phyloP scores from a whole-genome alignment of 30 jellyfish, hydroid and myxozoan species.

The Hydractinia echinata region DNA sequence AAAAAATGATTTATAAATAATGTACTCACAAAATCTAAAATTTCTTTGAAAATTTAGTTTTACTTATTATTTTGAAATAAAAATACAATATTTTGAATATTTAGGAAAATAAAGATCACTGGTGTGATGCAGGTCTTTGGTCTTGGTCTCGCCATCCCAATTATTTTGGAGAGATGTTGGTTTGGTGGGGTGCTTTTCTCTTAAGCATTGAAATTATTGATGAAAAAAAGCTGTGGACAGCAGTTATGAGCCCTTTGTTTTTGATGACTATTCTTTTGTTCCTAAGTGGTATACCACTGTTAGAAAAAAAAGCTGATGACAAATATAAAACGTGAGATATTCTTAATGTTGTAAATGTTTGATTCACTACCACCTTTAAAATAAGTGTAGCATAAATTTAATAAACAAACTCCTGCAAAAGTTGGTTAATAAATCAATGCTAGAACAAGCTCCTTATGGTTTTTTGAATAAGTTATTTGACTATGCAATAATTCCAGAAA shows the following conservation, averaged over 20 bases:
- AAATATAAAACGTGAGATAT: constrained; percentile 18
- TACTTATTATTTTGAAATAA: background rate
- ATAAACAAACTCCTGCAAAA: too few species aligned
- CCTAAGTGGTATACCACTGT: constrained; percentile 41
- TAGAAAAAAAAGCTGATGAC: constrained; percentile 43
- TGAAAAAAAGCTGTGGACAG: constrained; percentile 17
- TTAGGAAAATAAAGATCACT: constrained; percentile 37
- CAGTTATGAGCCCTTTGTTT: constrained; percentile 31
- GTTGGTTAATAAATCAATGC: too few species aligned
- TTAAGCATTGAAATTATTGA: constrained; percentile 11
- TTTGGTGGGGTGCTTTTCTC: constrained; percentile 44
- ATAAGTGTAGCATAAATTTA: too few species aligned
- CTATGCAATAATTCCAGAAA: too few species aligned
- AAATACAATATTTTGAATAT: background rate
- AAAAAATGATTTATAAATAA: background rate
- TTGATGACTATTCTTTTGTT: constrained; percentile 15
- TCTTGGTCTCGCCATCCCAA: constrained; percentile 52
- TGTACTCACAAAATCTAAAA: background rate
- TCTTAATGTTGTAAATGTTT: background rate
- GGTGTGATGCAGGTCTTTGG: constrained; percentile 46
- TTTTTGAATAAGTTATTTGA: too few species aligned
- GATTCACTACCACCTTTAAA: background rate
- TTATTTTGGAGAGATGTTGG: constrained; percentile 41
- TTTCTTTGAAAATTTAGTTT: background rate
- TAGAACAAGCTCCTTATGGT: too few species aligned